Evolutionary conservation across 2,797 vertebrate genomes (phyloP), one percentile per base, ranked within the genome.

Genomic region (Myotis pilosus): DNA sequence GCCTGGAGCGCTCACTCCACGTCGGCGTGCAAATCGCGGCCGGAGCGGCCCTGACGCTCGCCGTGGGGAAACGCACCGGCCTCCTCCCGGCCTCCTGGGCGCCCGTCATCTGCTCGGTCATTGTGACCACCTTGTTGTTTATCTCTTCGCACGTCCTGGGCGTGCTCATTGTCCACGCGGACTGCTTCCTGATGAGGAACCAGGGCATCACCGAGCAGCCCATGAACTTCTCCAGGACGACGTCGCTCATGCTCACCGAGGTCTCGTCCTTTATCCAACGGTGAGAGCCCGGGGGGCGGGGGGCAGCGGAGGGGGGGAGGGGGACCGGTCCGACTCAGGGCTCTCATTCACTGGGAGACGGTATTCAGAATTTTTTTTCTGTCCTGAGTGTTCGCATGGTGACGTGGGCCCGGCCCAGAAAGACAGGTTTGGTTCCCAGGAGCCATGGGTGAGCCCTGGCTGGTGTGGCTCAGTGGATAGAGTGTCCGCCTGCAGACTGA

Each of bases 161-260:
- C 4, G 80, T 93, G 25, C 97, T 99, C 75, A 55, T 99, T 4
- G 85, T 71, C 1, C 98, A 98, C 41, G 99, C 99, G 94, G 99
- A 99, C 97, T 99, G 99, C 97, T 98, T 99, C 84, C 93, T 99
- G 91, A 99, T 99, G 99, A 98, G 98, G 92, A 98, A 99, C 95
- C 97, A 98, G 2, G 97, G 98, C 19, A 97, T 99, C 93, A 96
- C 99, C 0, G 98, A 99, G 93, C 99, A 99, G 97, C 99, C 99
- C 25, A 97, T 99, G 98, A 96, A 96, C 15, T 49, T 98, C 64
- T 97, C 98, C 6, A 98, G 98, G 0, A 86, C 98, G 16, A 97
- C 98, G 0, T 23, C 93, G 0, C 98, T 98, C 88, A 71, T 99
- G 20, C 97, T 99, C 88, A 95, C 6, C 25, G 99, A 99, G 85